Percentiles rank a stretch among this genome's conserved stretches.
Conservation (phyloP, 2,797 vertebrate genomes). For the Amphiprion clarkii region DNA sequence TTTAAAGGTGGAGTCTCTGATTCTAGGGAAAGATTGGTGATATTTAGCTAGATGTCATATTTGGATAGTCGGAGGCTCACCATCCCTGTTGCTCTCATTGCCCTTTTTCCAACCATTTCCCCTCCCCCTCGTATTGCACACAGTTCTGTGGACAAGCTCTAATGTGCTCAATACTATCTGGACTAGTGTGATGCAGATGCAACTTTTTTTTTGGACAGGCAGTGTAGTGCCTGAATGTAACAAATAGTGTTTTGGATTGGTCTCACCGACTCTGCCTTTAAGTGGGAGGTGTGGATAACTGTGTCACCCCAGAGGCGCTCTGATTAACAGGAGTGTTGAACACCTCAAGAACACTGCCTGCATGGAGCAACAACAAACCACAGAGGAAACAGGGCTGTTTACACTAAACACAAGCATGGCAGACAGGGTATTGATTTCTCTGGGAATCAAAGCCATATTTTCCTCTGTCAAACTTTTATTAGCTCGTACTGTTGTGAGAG, state of each 20-base stretch:
- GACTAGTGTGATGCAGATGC: too few species aligned
- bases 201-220: too few species aligned
- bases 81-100: too few species aligned
- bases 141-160: too few species aligned
- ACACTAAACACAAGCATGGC: conserved; percentile 42
- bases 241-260: too few species aligned
- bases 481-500: conserved; percentile 4
- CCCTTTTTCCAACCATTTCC: too few species aligned
- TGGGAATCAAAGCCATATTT: conserved; percentile 25
- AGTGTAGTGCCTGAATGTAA: too few species aligned
- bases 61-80: too few species aligned
- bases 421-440: conserved; percentile 38
- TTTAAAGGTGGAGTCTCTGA: neutral
- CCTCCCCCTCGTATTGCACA: too few species aligned
- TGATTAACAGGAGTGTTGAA: conserved; percentile 60
- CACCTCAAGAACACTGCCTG: conserved; percentile 29
- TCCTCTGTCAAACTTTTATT: conserved; percentile 14
- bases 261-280: neutral
- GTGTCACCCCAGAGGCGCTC: conserved; percentile 42
- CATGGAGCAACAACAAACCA: conserved; percentile 46
- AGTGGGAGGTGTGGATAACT: conserved; percentile 56
- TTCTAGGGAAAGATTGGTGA: too few species aligned
- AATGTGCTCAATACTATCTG: too few species aligned
- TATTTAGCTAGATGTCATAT: too few species aligned
- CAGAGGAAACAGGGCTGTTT: conserved; percentile 40